phyloP scores from a whole-genome alignment of 2,113 vertebrate genomes.

The Sturnus vulgaris region DNA sequence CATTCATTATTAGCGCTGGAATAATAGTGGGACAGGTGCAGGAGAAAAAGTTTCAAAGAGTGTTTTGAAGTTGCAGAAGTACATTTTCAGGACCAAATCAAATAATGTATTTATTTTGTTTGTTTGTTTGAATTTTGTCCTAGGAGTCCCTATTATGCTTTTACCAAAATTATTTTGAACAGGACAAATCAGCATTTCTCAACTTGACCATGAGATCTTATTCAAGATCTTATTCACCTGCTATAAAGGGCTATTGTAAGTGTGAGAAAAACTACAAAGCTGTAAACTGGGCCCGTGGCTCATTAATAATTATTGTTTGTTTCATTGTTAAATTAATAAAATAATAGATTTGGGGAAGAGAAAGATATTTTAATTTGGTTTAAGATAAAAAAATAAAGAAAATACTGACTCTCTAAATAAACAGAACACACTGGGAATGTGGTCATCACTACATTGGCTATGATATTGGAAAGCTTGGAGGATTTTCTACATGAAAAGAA shows the following conservation, averaged over 20 bases:
- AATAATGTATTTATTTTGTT: background rate
- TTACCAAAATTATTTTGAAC: background rate
- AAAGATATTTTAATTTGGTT: background rate
- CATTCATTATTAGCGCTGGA: background rate
- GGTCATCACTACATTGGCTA: fast-evolving
- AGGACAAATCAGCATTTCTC: background rate
- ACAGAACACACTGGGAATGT: background rate
- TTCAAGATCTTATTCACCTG: background rate
- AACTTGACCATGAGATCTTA: background rate
- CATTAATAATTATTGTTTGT: background rate
- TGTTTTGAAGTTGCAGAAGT: background rate
- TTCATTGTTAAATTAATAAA: background rate
- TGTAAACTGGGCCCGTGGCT: fast-evolving
- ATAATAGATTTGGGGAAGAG: background rate
- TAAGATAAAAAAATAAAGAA: background rate
- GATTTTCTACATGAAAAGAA: background rate
- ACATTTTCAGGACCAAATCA: background rate
- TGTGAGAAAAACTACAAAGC: background rate
- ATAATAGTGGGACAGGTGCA: background rate
- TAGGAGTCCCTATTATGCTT: background rate
- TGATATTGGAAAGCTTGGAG: background rate
- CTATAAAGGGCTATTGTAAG: background rate
- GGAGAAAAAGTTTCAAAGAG: background rate
- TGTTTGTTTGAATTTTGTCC: background rate
- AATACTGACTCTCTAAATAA: background rate